A percentile compares a stretch with the other conserved stretches of the same genome.
Conservation (phyloP, 2,113 vertebrate genomes). For the Lampris megalopsis region DNA sequence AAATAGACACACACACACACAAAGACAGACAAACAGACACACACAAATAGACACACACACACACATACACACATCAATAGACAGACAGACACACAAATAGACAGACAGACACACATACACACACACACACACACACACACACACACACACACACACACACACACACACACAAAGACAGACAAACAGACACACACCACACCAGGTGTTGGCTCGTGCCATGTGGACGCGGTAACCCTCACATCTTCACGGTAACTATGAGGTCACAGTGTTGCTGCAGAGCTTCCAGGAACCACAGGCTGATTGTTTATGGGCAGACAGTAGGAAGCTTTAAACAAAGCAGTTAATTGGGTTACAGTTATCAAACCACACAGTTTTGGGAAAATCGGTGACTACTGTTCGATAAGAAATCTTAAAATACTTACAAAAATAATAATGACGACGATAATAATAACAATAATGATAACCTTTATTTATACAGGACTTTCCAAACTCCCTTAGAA, state of each 20-base stretch:
- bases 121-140: slow-evolving; percentile 45
- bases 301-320: slow-evolving; percentile 34
- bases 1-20: slow-evolving; percentile 52
- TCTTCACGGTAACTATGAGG: slow-evolving; percentile 51
- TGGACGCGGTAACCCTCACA: slow-evolving; percentile 56
- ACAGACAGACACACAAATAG: slow-evolving; percentile 15
- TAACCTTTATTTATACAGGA: no score
- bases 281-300: slow-evolving; percentile 77
- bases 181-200: slow-evolving; percentile 60
- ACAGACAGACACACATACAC: slow-evolving; percentile 37
- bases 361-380: no score
- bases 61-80: no score
- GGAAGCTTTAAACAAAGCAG: no score
- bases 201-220: slow-evolving; percentile 68
- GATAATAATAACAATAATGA: no score
- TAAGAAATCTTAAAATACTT: no score
- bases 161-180: no score
- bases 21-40: slow-evolving; percentile 34
- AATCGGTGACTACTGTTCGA: no score
- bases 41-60: slow-evolving; percentile 59
- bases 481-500: no score
- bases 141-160: slow-evolving; percentile 44
- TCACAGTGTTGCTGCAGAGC: slow-evolving; percentile 53
- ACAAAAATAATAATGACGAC: no score
- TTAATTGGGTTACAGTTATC: no score